These are phyloP conservation scores for Drosophila mauritiana DNA, from an alignment of 1,140 invertebrate species.

Conservation along the genomic window DNA sequence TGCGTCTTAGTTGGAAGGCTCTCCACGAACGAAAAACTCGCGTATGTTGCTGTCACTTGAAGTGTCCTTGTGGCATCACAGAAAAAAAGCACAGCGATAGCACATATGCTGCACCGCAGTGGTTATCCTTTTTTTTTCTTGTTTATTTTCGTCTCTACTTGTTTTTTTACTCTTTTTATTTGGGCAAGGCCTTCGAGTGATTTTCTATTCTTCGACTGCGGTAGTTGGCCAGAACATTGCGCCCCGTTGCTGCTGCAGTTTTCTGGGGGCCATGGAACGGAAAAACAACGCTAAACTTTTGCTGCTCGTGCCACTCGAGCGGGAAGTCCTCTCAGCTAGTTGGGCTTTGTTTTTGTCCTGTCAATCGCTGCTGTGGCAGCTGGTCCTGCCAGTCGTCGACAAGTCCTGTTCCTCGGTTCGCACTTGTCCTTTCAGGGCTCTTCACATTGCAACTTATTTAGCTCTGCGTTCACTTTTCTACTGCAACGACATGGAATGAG, in stretches of 20 bases:
- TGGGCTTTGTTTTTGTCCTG: conserved; percentile 71
- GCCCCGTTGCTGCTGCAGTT: conserved; percentile 41
- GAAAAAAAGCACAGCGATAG: conserved; percentile 36
- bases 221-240: conserved; percentile 66
- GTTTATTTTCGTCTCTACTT: conserved; percentile 6
- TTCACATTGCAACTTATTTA: conserved; percentile 83
- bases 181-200: conserved; percentile 29
- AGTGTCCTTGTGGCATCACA: conserved; percentile 76
- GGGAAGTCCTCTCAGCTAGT: conserved; percentile 19
- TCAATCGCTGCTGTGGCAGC: conserved; percentile 71
- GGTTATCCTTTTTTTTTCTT: conserved; percentile 21
- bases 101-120: conserved; percentile 65
- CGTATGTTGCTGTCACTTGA: conserved; percentile 72
- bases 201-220: conserved; percentile 51
- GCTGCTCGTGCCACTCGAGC: conserved; percentile 58
- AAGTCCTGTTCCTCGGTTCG: conserved; percentile 48
- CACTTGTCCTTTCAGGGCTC: conserved; percentile 70
- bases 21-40: conserved; percentile 46
- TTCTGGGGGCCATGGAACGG: conserved; percentile 13
- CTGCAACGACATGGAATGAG: conserved; percentile 55
- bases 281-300: conserved; percentile 41
- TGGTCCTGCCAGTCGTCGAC: conserved; percentile 40
- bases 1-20: conserved; percentile 49
- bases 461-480: conserved; percentile 58
- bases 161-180: conserved; percentile 1